Evolutionary conservation across 2,888 invertebrate species (phyloP).

Genomic region (Gari tellinella): DNA sequence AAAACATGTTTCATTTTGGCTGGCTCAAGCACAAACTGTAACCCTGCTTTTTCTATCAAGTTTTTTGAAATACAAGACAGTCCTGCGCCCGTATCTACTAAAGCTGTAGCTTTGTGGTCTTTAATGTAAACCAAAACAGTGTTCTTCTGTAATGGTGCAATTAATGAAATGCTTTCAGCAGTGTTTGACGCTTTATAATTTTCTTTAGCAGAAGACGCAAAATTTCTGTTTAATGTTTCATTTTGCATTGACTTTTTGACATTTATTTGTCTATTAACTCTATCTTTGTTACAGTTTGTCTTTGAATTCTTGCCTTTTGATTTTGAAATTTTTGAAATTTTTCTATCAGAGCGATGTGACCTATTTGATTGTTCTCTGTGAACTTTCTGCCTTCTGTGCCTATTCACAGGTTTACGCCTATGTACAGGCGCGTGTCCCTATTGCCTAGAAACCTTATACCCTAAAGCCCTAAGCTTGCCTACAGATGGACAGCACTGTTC

Average conservation of each 20-base stretch:
- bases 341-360: too few relatives aligned
- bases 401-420: neutral
- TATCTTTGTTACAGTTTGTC: too few relatives aligned
- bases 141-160: conserved; percentile 14
- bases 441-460: neutral
- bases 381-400: too few relatives aligned
- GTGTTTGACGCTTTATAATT: neutral
- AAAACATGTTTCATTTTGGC: neutral
- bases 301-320: too few relatives aligned
- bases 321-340: too few relatives aligned
- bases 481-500: neutral
- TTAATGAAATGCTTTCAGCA: conserved; percentile 5
- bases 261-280: too few relatives aligned
- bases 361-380: too few relatives aligned
- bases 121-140: neutral
- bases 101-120: neutral
- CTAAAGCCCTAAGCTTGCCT: neutral
- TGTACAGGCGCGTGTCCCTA: conserved; percentile 1
- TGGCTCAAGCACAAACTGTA: neutral
- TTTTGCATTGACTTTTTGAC: neutral
- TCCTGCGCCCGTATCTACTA: conserved; percentile 12
- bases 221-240: neutral
- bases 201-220: neutral
- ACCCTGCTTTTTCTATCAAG: neutral
- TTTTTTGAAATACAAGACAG: conserved; percentile 8